Conservation (phyloP, 2,888 invertebrate species). For the Leptopilina myrica region DNA sequence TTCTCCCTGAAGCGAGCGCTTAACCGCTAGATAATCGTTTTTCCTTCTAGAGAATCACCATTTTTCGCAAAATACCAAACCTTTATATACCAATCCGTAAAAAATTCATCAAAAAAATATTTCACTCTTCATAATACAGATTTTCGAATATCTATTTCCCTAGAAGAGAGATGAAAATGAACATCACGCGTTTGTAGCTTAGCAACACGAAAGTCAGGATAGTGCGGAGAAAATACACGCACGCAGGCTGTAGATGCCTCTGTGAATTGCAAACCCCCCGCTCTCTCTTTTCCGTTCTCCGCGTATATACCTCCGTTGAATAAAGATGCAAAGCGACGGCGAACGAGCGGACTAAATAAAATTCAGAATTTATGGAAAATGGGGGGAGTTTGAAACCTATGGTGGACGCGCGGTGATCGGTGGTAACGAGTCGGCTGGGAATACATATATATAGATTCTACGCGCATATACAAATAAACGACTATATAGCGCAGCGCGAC, state of each 20-base stretch:
- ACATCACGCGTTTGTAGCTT: not conserved
- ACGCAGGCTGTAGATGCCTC: not conserved
- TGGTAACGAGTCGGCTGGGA: conserved; percentile 47
- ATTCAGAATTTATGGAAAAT: conserved; percentile 74
- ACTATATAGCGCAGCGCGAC: conserved; percentile 1
- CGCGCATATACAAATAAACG: conserved; percentile 16
- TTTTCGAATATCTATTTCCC: too few species aligned
- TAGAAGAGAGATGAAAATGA: too few species aligned
- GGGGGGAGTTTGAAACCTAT: conserved; percentile 51
- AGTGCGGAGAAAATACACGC: not conserved
- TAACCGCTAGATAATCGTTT: too few species aligned
- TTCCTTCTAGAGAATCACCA: too few species aligned
- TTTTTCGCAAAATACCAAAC: too few species aligned
- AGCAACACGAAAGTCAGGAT: not conserved
- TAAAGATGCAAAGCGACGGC: conserved; percentile 41
- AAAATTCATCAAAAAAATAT: too few species aligned
- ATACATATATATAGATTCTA: conserved; percentile 15
- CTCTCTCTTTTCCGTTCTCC: not conserved
- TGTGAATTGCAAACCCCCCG: conserved; percentile 2
- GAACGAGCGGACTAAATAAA: conserved; percentile 69
- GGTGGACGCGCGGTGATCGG: conserved; percentile 45
- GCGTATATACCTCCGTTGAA: not conserved
- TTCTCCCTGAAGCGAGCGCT: too few species aligned
- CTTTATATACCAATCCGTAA: too few species aligned
- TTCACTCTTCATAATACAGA: too few species aligned